Evolutionary conservation across 1,140 invertebrate species (phyloP).

Genomic region (Acromyrmex heyeri): DNA sequence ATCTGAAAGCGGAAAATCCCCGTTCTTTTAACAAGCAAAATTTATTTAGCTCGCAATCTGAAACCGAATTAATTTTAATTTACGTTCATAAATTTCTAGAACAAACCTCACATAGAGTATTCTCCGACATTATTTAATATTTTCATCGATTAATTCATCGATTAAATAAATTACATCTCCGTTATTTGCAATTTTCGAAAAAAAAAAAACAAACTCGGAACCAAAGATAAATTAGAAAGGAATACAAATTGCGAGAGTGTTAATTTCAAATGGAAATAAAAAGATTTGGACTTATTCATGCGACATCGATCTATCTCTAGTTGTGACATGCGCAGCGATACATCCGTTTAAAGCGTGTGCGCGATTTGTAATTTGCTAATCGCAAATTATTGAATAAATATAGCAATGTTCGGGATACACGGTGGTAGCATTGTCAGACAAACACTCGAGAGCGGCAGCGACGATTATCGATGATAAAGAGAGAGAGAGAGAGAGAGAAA

Average conservation of each 20-base stretch:
- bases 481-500: not conserved
- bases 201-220: not conserved
- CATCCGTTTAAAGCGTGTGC: not conserved
- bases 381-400: conserved; percentile 82
- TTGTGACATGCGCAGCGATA: conserved; percentile 21
- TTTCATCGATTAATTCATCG: not conserved
- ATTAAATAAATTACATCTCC: too few species aligned
- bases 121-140: not conserved
- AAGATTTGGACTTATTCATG: conserved; percentile 9
- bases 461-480: conserved; percentile 78
- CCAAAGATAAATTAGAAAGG: not conserved
- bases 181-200: not conserved
- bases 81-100: conserved; percentile 11
- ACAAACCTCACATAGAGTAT: not conserved
- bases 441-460: conserved; percentile 62
- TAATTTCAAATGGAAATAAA: conserved; percentile 9
- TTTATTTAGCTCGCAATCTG: conserved; percentile 20
- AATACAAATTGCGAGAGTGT: not conserved
- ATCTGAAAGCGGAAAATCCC: conserved; percentile 15
- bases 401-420: conserved; percentile 64
- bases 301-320: conserved; percentile 36
- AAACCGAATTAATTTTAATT: conserved; percentile 25
- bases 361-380: conserved; percentile 71
- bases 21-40: not conserved
- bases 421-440: conserved; percentile 65